Percentiles rank a stretch among this genome's conserved stretches.
These are phyloP conservation scores for Hyles euphorbiae DNA, from an alignment of 1,140 invertebrate genomes.

Conservation along the genomic window DNA sequence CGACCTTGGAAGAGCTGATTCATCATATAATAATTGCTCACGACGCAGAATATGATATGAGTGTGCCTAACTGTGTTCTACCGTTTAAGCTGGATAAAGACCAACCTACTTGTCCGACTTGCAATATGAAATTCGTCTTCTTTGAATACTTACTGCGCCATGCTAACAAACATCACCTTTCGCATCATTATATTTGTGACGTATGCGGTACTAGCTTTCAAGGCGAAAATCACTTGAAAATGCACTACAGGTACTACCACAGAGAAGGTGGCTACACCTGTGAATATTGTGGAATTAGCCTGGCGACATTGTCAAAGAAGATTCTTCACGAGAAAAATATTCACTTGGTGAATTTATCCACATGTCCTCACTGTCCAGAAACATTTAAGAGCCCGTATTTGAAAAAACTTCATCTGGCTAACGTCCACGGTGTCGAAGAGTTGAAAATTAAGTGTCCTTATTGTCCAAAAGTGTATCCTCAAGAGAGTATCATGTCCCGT, in stretches of 20 bases:
- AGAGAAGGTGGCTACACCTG: conserved; percentile 59
- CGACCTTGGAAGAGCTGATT: conserved; percentile 49
- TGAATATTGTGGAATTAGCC: conserved; percentile 44
- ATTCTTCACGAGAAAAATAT: conserved; percentile 61
- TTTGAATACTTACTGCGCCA: conserved; percentile 62
- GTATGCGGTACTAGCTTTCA: conserved; percentile 64
- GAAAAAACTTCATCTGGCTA: conserved; percentile 60
- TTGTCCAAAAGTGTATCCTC: conserved; percentile 57
- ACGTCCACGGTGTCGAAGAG: conserved; percentile 60
- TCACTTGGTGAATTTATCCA: conserved; percentile 48
- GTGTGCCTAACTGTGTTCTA: conserved; percentile 56
- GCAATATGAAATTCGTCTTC: conserved; percentile 60
- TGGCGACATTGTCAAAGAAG: conserved; percentile 57
- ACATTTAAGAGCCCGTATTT: conserved; percentile 63
- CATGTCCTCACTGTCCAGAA: conserved; percentile 56
- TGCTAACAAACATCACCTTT: conserved; percentile 59
- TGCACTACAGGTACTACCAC: conserved; percentile 66
- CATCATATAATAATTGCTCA: conserved; percentile 65
- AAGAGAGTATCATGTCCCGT: conserved; percentile 62
- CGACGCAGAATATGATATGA: conserved; percentile 62
- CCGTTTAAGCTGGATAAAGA: conserved; percentile 60
- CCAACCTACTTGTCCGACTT: conserved; percentile 53
- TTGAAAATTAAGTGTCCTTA: conserved; percentile 60
- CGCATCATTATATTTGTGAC: conserved; percentile 63
- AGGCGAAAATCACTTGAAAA: conserved; percentile 62